phyloP scores from a whole-genome alignment of 1,140 invertebrate species.

The Lutraria rhynchaena region DNA sequence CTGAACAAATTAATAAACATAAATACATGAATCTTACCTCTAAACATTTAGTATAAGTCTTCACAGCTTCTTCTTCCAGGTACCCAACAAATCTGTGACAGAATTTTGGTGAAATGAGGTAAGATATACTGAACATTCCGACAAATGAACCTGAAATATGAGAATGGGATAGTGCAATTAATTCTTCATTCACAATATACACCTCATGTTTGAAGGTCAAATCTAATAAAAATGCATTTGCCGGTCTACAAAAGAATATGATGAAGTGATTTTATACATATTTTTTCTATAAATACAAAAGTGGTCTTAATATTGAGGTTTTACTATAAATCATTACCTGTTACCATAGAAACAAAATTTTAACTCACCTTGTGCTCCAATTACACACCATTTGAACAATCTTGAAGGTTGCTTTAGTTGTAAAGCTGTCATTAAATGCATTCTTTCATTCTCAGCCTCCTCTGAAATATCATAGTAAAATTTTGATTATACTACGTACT shows the following conservation, averaged over 20 bases:
- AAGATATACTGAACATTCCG: conserved; percentile 79
- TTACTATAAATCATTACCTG: not conserved
- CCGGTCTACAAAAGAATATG: too few species aligned
- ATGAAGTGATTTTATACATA: too few species aligned
- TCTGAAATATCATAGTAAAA: too few species aligned
- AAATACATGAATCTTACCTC: conserved; percentile 73
- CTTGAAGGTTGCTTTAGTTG: conserved; percentile 78
- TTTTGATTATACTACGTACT: too few species aligned
- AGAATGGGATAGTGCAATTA: too few species aligned
- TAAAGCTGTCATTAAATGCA: conserved; percentile 82
- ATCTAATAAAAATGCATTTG: too few species aligned
- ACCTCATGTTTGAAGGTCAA: too few species aligned
- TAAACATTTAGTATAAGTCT: conserved; percentile 81
- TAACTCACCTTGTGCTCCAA: conserved; percentile 77
- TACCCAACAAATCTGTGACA: conserved; percentile 83
- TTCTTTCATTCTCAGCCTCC: conserved; percentile 83
- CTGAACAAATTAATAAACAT: too few species aligned
- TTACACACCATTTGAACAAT: conserved; percentile 78
- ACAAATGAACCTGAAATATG: conserved; percentile 78
- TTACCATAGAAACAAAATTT: not conserved
- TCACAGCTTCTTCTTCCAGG: conserved; percentile 83
- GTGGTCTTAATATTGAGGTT: not conserved
- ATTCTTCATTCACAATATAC: too few species aligned
- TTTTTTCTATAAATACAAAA: not conserved
- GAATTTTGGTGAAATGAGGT: conserved; percentile 79